Conservation (phyloP, 2,797 vertebrate species). For the Geotrypetes seraphini region DNA sequence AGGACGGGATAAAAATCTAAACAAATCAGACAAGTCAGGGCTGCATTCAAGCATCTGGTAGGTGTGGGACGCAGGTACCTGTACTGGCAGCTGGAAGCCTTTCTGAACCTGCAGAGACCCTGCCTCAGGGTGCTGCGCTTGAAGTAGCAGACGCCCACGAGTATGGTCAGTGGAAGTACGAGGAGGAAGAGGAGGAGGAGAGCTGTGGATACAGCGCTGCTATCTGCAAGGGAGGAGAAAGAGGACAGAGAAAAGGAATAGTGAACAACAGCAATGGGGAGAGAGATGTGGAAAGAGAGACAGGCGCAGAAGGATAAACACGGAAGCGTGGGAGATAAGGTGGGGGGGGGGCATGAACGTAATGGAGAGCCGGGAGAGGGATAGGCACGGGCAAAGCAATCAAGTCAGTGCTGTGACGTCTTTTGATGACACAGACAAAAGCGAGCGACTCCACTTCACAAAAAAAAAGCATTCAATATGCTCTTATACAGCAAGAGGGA, state of each 20-base stretch:
- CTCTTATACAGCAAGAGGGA: too few relatives aligned
- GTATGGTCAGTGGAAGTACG: conserved; percentile 53
- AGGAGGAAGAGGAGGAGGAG: conserved; percentile 60
- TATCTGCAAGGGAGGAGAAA: background rate
- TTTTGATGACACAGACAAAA: too few relatives aligned
- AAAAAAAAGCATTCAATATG: too few relatives aligned
- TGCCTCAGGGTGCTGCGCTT: conserved; percentile 46
- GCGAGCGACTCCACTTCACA: too few relatives aligned
- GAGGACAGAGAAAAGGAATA: accelerated
- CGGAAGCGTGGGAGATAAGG: background rate
- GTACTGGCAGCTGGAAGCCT: conserved; percentile 56
- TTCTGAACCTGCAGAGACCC: conserved; percentile 56
- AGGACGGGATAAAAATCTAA: too few relatives aligned
- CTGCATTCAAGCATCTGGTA: too few relatives aligned
- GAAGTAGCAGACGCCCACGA: conserved; percentile 57
- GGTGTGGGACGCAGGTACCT: too few relatives aligned
- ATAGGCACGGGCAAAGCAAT: too few relatives aligned
- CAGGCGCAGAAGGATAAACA: accelerated
- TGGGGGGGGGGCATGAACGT: background rate
- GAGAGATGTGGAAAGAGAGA: background rate
- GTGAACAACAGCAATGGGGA: too few relatives aligned
- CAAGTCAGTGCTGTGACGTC: too few relatives aligned
- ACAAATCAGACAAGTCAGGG: too few relatives aligned
- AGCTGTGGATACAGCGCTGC: background rate
- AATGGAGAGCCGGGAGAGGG: background rate